These are phyloP conservation scores for Phyllostomus discolor DNA, from an alignment of 2,113 vertebrate species.

Conservation along the genomic window DNA sequence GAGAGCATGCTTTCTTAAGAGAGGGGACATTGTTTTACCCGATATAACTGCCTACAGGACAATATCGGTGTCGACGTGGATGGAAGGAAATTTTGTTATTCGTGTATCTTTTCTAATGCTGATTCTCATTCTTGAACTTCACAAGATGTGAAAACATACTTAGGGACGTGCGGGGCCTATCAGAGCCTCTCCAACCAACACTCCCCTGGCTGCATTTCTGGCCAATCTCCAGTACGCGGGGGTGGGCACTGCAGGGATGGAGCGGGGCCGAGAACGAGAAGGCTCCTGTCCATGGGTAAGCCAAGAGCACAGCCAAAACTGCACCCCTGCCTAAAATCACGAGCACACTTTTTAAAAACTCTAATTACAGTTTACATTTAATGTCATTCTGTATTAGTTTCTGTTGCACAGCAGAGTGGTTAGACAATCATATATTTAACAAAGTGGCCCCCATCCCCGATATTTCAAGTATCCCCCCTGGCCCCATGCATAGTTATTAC, in stretches of 20 bases:
- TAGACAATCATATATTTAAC: no score
- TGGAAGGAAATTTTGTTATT: not conserved
- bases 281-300: not conserved
- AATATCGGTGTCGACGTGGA: not conserved
- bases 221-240: not conserved
- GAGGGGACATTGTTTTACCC: not conserved
- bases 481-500: not conserved
- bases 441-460: not conserved
- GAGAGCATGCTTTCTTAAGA: not conserved
- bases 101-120: not conserved
- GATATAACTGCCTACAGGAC: not conserved
- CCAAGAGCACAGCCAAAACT: not conserved
- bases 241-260: not conserved
- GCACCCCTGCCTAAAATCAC: not conserved
- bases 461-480: not conserved
- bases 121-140: conserved; percentile 28
- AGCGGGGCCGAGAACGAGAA: not conserved
- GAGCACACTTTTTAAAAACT: not conserved
- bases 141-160: not conserved
- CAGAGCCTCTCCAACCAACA: not conserved
- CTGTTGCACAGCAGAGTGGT: no score
- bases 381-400: not conserved
- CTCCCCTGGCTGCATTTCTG: not conserved
- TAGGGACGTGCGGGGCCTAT: not conserved
- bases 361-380: not conserved